Evolutionary conservation across 1,140 invertebrate genomes (phyloP), one percentile per base, ranked within the genome.

Genomic region (Bombus confusus): DNA sequence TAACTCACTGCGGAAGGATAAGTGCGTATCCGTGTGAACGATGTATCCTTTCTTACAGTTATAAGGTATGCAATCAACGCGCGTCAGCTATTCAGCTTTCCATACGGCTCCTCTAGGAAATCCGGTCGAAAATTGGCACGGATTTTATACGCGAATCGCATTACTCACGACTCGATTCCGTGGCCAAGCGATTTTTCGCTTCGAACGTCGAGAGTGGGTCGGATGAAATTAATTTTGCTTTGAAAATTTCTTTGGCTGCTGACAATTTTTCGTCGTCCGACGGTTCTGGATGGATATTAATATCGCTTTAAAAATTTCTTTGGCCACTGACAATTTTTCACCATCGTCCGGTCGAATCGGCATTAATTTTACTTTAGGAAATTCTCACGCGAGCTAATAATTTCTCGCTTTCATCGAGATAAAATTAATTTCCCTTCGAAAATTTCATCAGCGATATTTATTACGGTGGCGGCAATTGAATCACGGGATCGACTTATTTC

Each of bases 51-150:
- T 86, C 84, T 77, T 77, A 84, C 69, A 80, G 87, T 89, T 80
- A 72, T 80, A 85, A 85, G 83, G 68, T 72, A 85, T 85, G 83
- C 83, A 85, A 85, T 85, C 83, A 85, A 80, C 77, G 83, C 57
- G 83, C 43, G 37, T 78, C 83, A 28, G 15, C 83, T 76, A 77
- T 82, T 86, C 80, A 81, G 71, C 78, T 78, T 72, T 68, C 34
- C 76, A 77, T 80, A 76, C 69, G 73, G 75, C 80, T 72, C 83
- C 89, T 52, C 83, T 86, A 90, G 89, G 89, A 90, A 90, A 90
- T 90, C 86, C 68, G 68, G 31, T 22, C 52, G 83, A 64, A 85
- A 85, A 85, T 85, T 85, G 76, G 83, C 83, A 72, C 28, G 57
- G 68, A 80, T 85, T 69, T 85, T 77, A 74, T 76, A 72, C 88